Evolutionary conservation across 1,140 invertebrate genomes (phyloP), one percentile per base, ranked within the genome.

Genomic region (Lordiphosa stackelbergi): DNA sequence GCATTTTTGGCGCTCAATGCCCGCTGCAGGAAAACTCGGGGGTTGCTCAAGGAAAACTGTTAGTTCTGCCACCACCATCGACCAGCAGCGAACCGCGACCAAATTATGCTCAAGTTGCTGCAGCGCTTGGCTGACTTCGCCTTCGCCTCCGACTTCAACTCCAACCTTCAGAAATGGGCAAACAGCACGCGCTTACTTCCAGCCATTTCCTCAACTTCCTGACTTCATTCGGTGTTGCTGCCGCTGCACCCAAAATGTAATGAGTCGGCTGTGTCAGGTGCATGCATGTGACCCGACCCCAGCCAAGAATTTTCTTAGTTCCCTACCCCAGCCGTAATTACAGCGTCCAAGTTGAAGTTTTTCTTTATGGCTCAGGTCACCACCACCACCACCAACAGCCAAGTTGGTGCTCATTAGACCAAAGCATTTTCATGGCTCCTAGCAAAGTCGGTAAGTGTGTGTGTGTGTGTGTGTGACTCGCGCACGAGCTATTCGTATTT

Each of bases 31-130:
- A 81, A 81, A 81, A 65, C 36, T 12, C 64, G 64, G 64, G 75
- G 75, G 75, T 75, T 81, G 68, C 60, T 63, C 11, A 71, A 54
- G 75, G 60, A 81, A 81, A 81, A 83, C 75, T 83, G 72, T 77
- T 83, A 65, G 77, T 56, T 59, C 51, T 62, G 61, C 58, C 70
- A 74, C 63, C 66, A 52, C 43, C 55, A 57, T n/a, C 48, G 11
- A 43, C 65, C 31, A 60, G 41, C 77, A 81, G 19, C 75, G 58
- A 73, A 81, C 71, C 75, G 75, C 77, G 51, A 81, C 75, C 77
- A 81, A 81, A 81, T 83, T 81, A 81, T 81, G 56, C 73, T 41
- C 51, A 78, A 72, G 73, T 77, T 65, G 69, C 61, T 54, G 74
- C 74, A 81, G 66, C 74, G 77, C 75, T 79, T 79, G 61, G 72